These are phyloP conservation scores for Euphydryas editha DNA, from an alignment of 2,888 invertebrate species.

Conservation along the genomic window DNA sequence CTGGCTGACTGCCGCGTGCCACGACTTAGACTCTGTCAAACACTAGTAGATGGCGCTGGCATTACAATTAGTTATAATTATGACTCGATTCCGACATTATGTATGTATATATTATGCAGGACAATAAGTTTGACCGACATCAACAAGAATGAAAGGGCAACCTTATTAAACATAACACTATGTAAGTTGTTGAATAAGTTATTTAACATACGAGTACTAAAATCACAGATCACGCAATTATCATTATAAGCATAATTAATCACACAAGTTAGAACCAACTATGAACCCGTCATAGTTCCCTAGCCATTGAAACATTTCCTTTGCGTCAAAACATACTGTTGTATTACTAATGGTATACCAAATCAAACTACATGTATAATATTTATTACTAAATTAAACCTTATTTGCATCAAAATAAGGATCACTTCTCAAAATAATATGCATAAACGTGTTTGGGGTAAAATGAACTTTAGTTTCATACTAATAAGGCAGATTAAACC, in stretches of 20 bases:
- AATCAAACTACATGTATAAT: neutral
- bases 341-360: slow-evolving; percentile 35
- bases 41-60: too few species aligned
- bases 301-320: slow-evolving; percentile 29
- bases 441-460: neutral
- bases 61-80: too few species aligned
- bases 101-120: too few species aligned
- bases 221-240: slow-evolving; percentile 8
- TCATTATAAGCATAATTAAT: slow-evolving; percentile 22
- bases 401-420: slow-evolving; percentile 14
- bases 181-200: neutral
- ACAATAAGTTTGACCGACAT: too few species aligned
- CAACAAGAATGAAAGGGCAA: too few species aligned
- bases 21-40: too few species aligned
- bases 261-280: slow-evolving; percentile 22
- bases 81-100: too few species aligned
- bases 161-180: too few species aligned
- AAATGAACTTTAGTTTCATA: slow-evolving; percentile 1
- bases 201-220: neutral
- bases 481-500: neutral
- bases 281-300: slow-evolving; percentile 18
- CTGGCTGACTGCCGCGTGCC: too few species aligned
- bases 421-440: slow-evolving; percentile 11
- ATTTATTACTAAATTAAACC: slow-evolving; percentile 14
- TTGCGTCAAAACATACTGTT: slow-evolving; percentile 39